phyloP scores from a whole-genome alignment of 2,888 invertebrate species.

The Busseola fusca region DNA sequence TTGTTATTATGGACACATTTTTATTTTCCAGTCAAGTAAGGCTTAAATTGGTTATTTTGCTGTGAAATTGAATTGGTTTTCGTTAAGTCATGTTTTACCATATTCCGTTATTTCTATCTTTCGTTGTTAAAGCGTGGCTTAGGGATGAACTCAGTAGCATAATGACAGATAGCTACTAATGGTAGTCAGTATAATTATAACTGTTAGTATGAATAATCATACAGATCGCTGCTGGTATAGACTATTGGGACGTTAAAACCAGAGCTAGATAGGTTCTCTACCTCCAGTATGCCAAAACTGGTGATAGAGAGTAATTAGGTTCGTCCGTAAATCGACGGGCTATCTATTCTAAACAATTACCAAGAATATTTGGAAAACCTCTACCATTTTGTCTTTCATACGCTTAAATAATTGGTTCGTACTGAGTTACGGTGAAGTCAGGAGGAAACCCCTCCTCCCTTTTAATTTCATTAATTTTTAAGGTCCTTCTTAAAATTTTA shows the following conservation, averaged over 20 bases:
- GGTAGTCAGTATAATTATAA: neutral
- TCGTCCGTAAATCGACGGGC: neutral
- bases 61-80: neutral
- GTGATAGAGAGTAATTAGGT: neutral
- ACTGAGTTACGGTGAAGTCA: neutral
- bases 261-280: neutral
- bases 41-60: constrained; percentile 17
- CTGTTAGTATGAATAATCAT: neutral
- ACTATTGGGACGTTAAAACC: neutral
- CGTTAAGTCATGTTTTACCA: neutral
- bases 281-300: neutral
- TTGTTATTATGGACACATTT: constrained; percentile 37
- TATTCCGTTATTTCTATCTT: neutral
- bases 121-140: neutral
- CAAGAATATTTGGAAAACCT: neutral
- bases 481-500: neutral
- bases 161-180: neutral
- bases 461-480: too few relatives aligned
- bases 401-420: neutral
- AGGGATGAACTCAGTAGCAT: neutral
- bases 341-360: neutral
- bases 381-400: too few relatives aligned
- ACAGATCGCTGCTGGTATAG: neutral
- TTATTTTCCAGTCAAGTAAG: constrained; percentile 17
- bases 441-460: neutral